Evolutionary conservation across 2,888 invertebrate species (phyloP), one percentile per base, ranked within the genome.

Genomic region (Dimorphilus gyrociliatus): DNA sequence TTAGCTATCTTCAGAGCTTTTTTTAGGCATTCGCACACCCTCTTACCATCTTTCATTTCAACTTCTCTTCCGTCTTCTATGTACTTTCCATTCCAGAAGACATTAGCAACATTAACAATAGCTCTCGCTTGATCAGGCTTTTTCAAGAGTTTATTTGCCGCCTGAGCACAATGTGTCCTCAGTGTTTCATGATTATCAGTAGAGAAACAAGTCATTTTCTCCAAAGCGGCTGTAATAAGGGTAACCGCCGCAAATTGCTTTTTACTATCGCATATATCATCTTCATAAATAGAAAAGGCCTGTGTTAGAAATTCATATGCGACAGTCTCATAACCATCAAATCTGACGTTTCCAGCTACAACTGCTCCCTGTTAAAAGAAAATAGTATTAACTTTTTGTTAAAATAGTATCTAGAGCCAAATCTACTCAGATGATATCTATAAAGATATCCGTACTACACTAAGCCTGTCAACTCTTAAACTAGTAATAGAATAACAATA

Each of bases 51-150:
- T 45, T 78, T 79, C 62, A 86, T 73, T 67, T 84, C 50, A 47
- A 39, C 48, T 35, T 50, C 42, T 18, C 48, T 50, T 19, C 40
- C 33, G 1, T 40, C 42, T 23, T 48, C 45, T 23, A 36, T 35
- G 15, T 44, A 41, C 38, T 56, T 57, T 12, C 81, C 84, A 40
- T 85, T 85, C 97, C 97, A 97, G 68, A 92, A 97, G 36, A 99
- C 72, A 60, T 92, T 86, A 0, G 94, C 81, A 57, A 88, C 88
- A 0, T 81, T 73, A 0, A 82, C 80, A 1, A 92, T 86, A 1
- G 85, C 92, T 23, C 92, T 70, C 50, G 90, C 90, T 60, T 99
- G 97, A 66, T 99, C 97, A 0, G 92, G 90, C 51, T 97, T 97
- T 66, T 94, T 88, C 17, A 97, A 69, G 45, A 97, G 69, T 56